phyloP scores from a whole-genome alignment of 2,797 vertebrate species.

The Heterohyrax brucei region DNA sequence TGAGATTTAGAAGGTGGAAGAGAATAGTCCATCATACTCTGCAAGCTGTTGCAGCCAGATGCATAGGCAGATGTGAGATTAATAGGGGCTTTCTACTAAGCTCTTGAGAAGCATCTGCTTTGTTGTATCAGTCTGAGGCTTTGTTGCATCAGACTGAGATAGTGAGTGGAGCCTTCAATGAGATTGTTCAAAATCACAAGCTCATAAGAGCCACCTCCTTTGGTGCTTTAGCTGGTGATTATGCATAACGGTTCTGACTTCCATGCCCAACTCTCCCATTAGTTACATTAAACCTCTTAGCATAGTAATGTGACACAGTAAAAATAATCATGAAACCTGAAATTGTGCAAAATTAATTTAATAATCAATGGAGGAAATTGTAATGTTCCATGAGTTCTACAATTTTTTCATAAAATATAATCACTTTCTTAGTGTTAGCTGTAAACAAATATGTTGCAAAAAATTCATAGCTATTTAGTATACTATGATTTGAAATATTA shows the following conservation, averaged over 20 bases:
- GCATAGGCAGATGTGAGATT: conserved; percentile 38
- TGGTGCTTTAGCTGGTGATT: neutral
- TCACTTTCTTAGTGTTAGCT: neutral
- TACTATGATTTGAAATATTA: neutral
- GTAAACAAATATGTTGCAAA: neutral
- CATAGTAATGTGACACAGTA: neutral
- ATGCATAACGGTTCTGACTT: neutral
- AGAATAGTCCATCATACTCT: neutral
- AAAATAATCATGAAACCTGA: neutral
- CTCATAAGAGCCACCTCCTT: neutral
- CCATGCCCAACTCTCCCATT: neutral
- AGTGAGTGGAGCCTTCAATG: neutral
- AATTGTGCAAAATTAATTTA: neutral
- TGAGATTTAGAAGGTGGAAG: conserved; percentile 42
- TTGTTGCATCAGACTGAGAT: conserved; percentile 5
- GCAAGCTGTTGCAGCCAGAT: conserved; percentile 28
- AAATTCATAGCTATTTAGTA: neutral
- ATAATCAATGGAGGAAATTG: neutral
- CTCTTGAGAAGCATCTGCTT: conserved; percentile 56
- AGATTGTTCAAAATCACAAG: conserved; percentile 59
- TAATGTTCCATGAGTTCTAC: neutral
- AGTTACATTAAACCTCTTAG: neutral
- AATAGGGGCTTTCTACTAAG: neutral
- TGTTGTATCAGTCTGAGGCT: neutral
- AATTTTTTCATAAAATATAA: neutral